phyloP scores from a whole-genome alignment of 2,113 vertebrate genomes.

The Phoenicopterus ruber region DNA sequence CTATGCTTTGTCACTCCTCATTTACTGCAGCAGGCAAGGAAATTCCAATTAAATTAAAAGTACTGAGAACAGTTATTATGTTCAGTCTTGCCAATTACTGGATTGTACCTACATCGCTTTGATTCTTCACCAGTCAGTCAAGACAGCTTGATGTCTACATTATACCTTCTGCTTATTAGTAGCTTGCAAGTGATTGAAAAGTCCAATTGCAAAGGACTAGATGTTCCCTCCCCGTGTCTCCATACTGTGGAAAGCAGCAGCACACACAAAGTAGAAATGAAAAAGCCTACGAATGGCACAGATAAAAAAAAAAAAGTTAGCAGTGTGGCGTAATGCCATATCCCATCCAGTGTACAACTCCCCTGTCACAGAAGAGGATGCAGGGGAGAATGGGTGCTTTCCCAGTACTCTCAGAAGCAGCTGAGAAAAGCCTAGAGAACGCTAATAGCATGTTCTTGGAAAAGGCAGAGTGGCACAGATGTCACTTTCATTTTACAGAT shows the following conservation, averaged over 20 bases:
- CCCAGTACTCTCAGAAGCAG: neutral
- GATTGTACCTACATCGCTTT: constrained; percentile 49
- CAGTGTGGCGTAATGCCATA: neutral
- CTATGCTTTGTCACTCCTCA: constrained; percentile 52
- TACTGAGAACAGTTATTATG: constrained; percentile 60
- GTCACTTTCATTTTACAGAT: neutral
- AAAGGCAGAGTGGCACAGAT: neutral
- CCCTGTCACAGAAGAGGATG: neutral
- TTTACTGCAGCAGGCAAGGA: constrained; percentile 58
- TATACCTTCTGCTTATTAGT: constrained; percentile 61
- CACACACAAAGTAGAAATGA: constrained; percentile 26
- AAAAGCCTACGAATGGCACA: neutral
- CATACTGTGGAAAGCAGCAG: constrained; percentile 25
- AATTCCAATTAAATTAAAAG: constrained; percentile 68
- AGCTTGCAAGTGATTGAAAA: constrained; percentile 54
- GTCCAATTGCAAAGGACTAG: constrained; percentile 41
- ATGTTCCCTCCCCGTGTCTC: constrained; percentile 13
- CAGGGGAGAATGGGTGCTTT: neutral
- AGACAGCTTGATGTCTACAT: constrained; percentile 68
- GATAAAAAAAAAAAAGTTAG: constrained; percentile 11
- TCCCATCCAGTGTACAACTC: neutral
- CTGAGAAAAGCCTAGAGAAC: neutral
- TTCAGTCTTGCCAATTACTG: constrained; percentile 63
- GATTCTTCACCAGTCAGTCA: constrained; percentile 57
- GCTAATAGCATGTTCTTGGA: neutral